Evolutionary conservation across 1,140 invertebrate genomes (phyloP).

Genomic region (Augochlora pura): DNA sequence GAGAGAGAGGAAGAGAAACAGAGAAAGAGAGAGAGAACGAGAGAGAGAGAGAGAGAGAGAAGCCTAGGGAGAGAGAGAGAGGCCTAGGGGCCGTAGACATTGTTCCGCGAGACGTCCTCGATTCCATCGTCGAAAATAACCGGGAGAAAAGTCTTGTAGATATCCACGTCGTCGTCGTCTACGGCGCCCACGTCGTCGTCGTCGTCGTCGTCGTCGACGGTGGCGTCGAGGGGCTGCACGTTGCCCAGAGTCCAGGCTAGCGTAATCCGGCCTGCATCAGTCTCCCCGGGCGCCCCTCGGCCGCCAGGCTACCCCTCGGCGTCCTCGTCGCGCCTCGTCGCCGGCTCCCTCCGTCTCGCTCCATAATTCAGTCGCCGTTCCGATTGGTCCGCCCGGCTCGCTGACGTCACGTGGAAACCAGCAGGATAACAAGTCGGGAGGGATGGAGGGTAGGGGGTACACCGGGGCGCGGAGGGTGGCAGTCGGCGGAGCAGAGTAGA

Average conservation of each 20-base stretch:
- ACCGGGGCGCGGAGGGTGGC: too few species aligned
- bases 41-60: too few species aligned
- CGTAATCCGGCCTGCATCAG: constrained; percentile 54
- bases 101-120: too few species aligned
- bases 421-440: constrained; percentile 68
- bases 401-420: constrained; percentile 75
- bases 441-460: constrained; percentile 24
- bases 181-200: constrained; percentile 8
- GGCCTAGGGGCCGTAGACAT: too few species aligned
- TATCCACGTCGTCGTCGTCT: constrained; percentile 21
- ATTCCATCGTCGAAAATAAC: constrained; percentile 11
- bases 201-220: constrained; percentile 25
- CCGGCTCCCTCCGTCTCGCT: constrained; percentile 58
- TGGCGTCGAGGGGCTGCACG: constrained; percentile 41
- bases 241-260: constrained; percentile 49
- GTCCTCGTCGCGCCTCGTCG: constrained; percentile 7
- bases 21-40: too few species aligned
- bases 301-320: not conserved
- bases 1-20: too few species aligned
- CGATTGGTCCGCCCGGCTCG: constrained; percentile 69
- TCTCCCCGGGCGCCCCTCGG: not conserved
- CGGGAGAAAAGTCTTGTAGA: not conserved
- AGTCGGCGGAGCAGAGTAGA: constrained; percentile 30
- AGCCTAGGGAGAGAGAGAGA: too few species aligned
- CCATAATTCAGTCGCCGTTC: constrained; percentile 71